These are phyloP conservation scores for Aricia agestis DNA, from an alignment of 1,140 invertebrate species.

Conservation along the genomic window DNA sequence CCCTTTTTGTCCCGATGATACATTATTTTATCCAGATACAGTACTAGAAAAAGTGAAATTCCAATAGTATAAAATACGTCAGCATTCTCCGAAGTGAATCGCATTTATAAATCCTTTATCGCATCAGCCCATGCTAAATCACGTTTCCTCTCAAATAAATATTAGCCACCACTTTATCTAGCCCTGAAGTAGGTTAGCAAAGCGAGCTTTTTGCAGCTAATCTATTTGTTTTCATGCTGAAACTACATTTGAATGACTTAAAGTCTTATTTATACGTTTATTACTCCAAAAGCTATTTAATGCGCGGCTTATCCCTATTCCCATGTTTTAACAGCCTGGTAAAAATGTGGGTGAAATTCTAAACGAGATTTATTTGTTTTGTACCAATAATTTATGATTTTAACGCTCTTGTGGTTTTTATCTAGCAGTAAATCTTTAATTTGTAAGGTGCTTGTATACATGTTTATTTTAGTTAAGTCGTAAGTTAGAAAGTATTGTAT, in stretches of 20 bases:
- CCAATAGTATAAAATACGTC: neutral
- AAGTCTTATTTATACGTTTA: neutral
- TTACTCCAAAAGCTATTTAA: neutral
- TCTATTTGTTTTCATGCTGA: constrained; percentile 11
- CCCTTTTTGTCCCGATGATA: too few species aligned
- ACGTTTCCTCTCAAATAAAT: constrained; percentile 7
- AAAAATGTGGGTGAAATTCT: neutral
- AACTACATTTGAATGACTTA: neutral
- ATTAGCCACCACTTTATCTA: constrained; percentile 9
- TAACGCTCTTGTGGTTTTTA: neutral
- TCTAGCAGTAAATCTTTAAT: too few species aligned
- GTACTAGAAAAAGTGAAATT: neutral
- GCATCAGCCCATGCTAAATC: neutral
- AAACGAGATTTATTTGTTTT: neutral
- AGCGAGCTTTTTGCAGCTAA: constrained; percentile 5
- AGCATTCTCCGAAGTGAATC: neutral
- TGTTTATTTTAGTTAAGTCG: too few species aligned
- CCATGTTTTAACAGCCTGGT: neutral
- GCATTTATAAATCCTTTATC: constrained; percentile 4
- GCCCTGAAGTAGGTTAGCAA: neutral
- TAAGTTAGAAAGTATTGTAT: too few species aligned
- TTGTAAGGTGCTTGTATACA: too few species aligned
- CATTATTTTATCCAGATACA: too few species aligned
- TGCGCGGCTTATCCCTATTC: neutral
- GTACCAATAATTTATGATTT: neutral